These are phyloP conservation scores for Nomada ruficornis DNA, from an alignment of 2,888 invertebrate species.

Conservation along the genomic window DNA sequence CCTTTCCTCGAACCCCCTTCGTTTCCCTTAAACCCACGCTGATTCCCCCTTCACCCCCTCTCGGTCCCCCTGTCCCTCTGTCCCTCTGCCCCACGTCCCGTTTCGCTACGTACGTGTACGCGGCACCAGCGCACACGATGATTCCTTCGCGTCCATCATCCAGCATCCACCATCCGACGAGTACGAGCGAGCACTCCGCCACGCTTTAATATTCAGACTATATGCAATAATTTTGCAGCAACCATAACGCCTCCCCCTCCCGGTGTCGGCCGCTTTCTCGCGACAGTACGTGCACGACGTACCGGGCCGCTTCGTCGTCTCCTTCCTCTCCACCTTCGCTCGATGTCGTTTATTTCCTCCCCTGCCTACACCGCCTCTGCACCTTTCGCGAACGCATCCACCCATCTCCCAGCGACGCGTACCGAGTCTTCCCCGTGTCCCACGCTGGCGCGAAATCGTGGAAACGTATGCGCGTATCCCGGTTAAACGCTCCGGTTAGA, in stretches of 20 bases:
- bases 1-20: constrained; percentile 63
- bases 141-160: constrained; percentile 70
- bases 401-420: too few relatives aligned
- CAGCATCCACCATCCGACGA: constrained; percentile 61
- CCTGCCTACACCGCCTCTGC: constrained; percentile 11
- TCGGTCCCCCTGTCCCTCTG: constrained; percentile 34
- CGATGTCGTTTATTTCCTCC: constrained; percentile 37
- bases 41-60: constrained; percentile 39
- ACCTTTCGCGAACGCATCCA: constrained; percentile 1
- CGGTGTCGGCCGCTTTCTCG: constrained; percentile 37
- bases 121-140: constrained; percentile 52
- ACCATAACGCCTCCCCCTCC: constrained; percentile 76
- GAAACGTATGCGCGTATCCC: background rate
- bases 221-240: constrained; percentile 84
- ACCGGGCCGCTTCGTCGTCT: constrained; percentile 19
- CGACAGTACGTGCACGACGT: constrained; percentile 19
- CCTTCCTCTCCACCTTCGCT: constrained; percentile 15
- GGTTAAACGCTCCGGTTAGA: constrained; percentile 31
- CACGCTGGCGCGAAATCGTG: background rate
- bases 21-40: constrained; percentile 64
- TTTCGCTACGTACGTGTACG: background rate
- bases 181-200: constrained; percentile 77
- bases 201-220: constrained; percentile 84
- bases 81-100: constrained; percentile 31
- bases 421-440: too few relatives aligned